These are phyloP conservation scores for Diplazon laetatorius DNA, from an alignment of 2,888 invertebrate species.

Conservation along the genomic window DNA sequence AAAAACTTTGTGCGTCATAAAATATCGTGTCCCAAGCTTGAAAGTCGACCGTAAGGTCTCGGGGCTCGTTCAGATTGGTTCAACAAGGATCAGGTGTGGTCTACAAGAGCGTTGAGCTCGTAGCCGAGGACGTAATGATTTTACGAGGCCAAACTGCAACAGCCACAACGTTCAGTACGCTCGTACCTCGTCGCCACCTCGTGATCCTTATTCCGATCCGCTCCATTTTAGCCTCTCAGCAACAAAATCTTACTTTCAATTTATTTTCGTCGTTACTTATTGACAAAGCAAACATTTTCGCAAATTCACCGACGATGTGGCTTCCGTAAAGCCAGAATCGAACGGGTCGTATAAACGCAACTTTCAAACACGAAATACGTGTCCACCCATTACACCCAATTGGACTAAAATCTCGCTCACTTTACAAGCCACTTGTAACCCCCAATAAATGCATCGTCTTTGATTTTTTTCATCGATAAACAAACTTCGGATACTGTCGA, in stretches of 20 bases:
- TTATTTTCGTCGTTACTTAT: conserved; percentile 54
- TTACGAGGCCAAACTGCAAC: conserved; percentile 70
- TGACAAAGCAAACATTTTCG: conserved; percentile 6
- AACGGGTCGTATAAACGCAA: conserved; percentile 49
- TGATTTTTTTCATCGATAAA: conserved; percentile 34
- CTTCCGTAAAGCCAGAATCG: conserved; percentile 49
- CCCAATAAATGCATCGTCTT: neutral
- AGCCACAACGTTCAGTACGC: conserved; percentile 29
- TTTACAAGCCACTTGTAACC: conserved; percentile 29
- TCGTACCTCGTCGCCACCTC: conserved; percentile 52
- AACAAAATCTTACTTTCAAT: conserved; percentile 47
- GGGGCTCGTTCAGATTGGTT: conserved; percentile 65
- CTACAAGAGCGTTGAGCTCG: conserved; percentile 73
- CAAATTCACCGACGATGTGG: conserved; percentile 25
- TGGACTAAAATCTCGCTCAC: conserved; percentile 28
- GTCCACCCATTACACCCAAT: conserved; percentile 6
- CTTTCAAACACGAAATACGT: conserved; percentile 19
- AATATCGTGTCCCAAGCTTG: conserved; percentile 47
- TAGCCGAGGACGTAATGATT: conserved; percentile 74
- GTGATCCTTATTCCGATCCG: conserved; percentile 49
- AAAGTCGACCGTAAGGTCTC: conserved; percentile 48
- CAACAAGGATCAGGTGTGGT: conserved; percentile 72
- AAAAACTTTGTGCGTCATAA: conserved; percentile 39
- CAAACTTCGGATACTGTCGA: neutral
- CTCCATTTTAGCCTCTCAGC: conserved; percentile 27